Conservation (phyloP, 2,113 vertebrate species). For the Coreoperca whiteheadi region DNA sequence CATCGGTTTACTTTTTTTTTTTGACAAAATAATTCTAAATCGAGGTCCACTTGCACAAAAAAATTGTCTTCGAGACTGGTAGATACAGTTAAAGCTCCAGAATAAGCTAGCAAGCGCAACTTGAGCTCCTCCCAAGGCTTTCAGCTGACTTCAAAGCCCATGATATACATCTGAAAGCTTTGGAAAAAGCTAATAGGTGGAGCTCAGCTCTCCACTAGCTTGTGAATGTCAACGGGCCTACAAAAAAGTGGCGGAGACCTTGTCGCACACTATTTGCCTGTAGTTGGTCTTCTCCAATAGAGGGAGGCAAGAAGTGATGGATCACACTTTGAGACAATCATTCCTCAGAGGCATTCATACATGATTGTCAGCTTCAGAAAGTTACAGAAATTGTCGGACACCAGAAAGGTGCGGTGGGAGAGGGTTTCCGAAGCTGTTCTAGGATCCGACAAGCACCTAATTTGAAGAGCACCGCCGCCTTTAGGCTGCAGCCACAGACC, state of each 20-base stretch:
- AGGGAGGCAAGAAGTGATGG: not conserved
- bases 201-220: no score
- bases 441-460: fast-evolving
- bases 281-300: not conserved
- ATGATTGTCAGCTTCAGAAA: not conserved
- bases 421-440: not conserved
- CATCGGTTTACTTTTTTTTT: no score
- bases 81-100: not conserved
- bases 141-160: not conserved
- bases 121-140: no score
- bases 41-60: not conserved
- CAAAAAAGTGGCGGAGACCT: no score
- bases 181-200: not conserved
- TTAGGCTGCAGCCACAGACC: constrained; percentile 25
- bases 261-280: not conserved
- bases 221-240: not conserved
- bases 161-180: not conserved
- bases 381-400: not conserved
- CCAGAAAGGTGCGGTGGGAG: not conserved
- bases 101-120: not conserved
- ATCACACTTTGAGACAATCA: not conserved
- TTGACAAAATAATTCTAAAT: not conserved
- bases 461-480: not conserved
- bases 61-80: no score
- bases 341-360: not conserved